These are phyloP conservation scores for Oscheius sp. DNA, from an alignment of 1,140 invertebrate genomes.

Conservation along the genomic window DNA sequence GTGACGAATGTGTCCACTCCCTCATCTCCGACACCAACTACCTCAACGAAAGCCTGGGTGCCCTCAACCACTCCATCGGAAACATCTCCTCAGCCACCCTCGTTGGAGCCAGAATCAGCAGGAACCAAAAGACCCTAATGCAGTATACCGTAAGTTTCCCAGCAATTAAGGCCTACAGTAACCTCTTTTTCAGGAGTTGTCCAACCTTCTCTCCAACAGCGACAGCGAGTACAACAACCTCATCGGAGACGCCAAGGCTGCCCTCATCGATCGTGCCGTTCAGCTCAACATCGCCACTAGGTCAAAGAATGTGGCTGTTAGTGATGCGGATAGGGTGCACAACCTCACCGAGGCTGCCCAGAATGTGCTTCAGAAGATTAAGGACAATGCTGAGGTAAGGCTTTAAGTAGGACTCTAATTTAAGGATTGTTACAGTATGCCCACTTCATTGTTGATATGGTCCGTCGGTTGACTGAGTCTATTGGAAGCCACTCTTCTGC, in stretches of 20 bases:
- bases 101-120: slow-evolving; percentile 52
- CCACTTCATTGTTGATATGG: neutral
- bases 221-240: slow-evolving; percentile 40
- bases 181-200: slow-evolving; percentile 25
- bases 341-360: neutral
- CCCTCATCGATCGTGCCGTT: slow-evolving; percentile 39
- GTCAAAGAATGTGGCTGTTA: slow-evolving; percentile 35
- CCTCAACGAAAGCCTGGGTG: slow-evolving; percentile 30
- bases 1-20: slow-evolving; percentile 58
- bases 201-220: slow-evolving; percentile 29
- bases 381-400: neutral
- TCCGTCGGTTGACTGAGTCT: neutral
- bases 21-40: slow-evolving; percentile 52
- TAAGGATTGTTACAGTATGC: neutral
- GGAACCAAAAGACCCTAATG: slow-evolving; percentile 47
- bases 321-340: neutral
- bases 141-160: no score
- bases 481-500: slow-evolving; percentile 8
- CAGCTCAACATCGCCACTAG: slow-evolving; percentile 27
- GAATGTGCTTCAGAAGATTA: neutral
- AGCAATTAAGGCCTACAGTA: no score
- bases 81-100: slow-evolving; percentile 58
- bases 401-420: neutral
- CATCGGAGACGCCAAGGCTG: slow-evolving; percentile 16
- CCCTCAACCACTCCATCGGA: slow-evolving; percentile 32